phyloP scores from a whole-genome alignment of 1,140 invertebrate species.

The Drosophila tsacasi region DNA sequence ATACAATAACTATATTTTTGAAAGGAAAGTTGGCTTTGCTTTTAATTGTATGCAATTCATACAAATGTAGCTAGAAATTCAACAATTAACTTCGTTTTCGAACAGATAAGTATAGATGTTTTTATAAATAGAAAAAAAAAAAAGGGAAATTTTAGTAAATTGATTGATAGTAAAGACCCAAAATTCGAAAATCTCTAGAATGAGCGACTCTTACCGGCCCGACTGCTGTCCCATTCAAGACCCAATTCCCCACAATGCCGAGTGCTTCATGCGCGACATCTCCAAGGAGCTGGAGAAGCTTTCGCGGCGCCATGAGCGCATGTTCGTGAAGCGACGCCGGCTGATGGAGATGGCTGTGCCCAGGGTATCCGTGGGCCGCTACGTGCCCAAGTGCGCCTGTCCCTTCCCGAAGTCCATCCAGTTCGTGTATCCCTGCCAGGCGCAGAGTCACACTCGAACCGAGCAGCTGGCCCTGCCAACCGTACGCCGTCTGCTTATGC shows the following conservation, averaged over 20 bases:
- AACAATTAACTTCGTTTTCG: slow-evolving; percentile 6
- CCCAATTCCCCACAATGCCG: slow-evolving; percentile 57
- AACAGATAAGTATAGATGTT: slow-evolving; percentile 33
- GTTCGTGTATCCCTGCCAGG: slow-evolving; percentile 48
- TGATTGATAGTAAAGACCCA: not conserved
- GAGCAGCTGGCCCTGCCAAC: slow-evolving; percentile 71
- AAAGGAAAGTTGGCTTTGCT: not conserved
- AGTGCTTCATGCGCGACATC: slow-evolving; percentile 64
- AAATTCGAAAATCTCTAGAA: slow-evolving; percentile 30
- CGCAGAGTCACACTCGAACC: slow-evolving; percentile 58
- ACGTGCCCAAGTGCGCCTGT: slow-evolving; percentile 66
- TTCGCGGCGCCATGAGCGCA: slow-evolving; percentile 40
- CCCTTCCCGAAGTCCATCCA: slow-evolving; percentile 66
- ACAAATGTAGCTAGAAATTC: slow-evolving; percentile 5
- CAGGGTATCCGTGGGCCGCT: slow-evolving; percentile 28
- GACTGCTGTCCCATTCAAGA: slow-evolving; percentile 62
- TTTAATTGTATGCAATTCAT: not conserved
- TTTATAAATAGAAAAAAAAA: slow-evolving; percentile 27
- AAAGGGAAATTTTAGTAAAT: slow-evolving; percentile 1
- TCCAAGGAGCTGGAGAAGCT: slow-evolving; percentile 53
- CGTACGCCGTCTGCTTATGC: slow-evolving; percentile 45
- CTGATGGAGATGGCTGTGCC: slow-evolving; percentile 64
- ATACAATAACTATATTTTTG: not conserved
- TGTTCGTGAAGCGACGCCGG: slow-evolving; percentile 55
- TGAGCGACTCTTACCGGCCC: slow-evolving; percentile 57